These are phyloP conservation scores for Neostethus bicornis DNA, from an alignment of 2,797 vertebrate species.

Conservation along the genomic window DNA sequence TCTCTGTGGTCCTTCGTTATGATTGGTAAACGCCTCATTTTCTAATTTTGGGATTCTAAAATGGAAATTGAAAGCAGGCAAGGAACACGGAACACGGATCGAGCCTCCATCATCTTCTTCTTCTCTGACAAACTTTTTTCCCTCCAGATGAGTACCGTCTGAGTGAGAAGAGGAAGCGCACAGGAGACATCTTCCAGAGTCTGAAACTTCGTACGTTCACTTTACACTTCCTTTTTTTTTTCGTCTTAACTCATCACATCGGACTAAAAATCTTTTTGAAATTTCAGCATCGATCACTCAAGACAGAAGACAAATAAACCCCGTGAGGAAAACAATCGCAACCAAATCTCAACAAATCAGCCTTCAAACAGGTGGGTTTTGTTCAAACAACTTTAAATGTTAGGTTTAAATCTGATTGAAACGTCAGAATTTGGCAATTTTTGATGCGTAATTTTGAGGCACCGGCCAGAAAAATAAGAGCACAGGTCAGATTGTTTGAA, in stretches of 20 bases:
- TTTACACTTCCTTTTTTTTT: not conserved
- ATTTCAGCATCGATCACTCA: constrained; percentile 53
- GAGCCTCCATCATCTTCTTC: no score
- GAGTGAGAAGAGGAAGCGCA: constrained; percentile 89
- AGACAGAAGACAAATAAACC: constrained; percentile 65
- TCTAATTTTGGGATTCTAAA: no score
- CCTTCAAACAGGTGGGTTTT: constrained; percentile 67
- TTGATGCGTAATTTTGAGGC: no score
- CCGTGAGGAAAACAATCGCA: constrained; percentile 52
- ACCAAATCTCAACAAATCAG: constrained; percentile 50
- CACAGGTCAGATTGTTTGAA: no score
- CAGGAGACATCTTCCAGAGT: constrained; percentile 85
- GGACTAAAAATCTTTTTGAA: constrained; percentile 9
- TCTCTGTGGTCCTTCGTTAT: no score
- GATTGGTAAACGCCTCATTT: no score
- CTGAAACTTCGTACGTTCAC: constrained; percentile 79
- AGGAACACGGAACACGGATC: no score
- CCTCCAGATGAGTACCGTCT: constrained; percentile 86
- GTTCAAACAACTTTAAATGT: no score
- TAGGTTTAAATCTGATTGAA: no score
- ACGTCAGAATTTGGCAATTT: no score
- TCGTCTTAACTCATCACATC: not conserved
- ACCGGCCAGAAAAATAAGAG: no score
- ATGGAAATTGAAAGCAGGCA: no score
- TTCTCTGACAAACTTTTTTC: not conserved